Base-by-base conservation (phyloP, 2,888 invertebrate species). In the Empis stercorea region DNA sequence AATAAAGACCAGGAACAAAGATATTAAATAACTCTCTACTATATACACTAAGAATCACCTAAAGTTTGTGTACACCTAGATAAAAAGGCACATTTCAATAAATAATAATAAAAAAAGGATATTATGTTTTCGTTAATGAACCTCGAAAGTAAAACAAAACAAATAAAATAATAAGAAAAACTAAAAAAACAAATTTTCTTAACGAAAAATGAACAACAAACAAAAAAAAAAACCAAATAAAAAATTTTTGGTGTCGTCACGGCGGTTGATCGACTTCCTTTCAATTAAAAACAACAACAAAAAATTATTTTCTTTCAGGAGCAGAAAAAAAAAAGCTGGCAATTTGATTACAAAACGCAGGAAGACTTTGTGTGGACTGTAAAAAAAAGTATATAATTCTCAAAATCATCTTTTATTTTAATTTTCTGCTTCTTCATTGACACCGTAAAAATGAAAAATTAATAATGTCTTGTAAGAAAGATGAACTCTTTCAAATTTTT, bases 71-170 rank as follows among this genome's bases (percentile, higher is more conserved):
- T 34, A 4, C 10, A 32, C 13, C 34, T 34, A 34, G 34, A 34
- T n/a, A 34, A 34, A 32, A n/a, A 6, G 34, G 34, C 10, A 34
- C 9, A 13, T 13, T 13, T 34, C 3, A 5, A 34, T 34, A 34
- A 13, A 23, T 4, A 23, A 23, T 9, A 14, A 27, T 23, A 23
- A n/a, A 20, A 38, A 40, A 40, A 40, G 40, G 40, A 40, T 40
- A 40, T 40, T n/a, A 40, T 27, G n/a, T 40, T 40, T 27, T 40
- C 40, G 20, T 40, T 40, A 40, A 40, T 40, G 40, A 40, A 27
- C 40, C 40, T 40, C 27, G 27, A 20, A 20, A 40, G 14, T 20
- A 27, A 20, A 20, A n/a, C n/a, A n/a, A n/a, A n/a, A n/a, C n/a
- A n/a, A n/a, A n/a, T 4, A 38, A 11, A 39, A 13, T 13, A 13